These are phyloP conservation scores for Sicus ferrugineus DNA, from an alignment of 2,888 invertebrate genomes.

Conservation along the genomic window DNA sequence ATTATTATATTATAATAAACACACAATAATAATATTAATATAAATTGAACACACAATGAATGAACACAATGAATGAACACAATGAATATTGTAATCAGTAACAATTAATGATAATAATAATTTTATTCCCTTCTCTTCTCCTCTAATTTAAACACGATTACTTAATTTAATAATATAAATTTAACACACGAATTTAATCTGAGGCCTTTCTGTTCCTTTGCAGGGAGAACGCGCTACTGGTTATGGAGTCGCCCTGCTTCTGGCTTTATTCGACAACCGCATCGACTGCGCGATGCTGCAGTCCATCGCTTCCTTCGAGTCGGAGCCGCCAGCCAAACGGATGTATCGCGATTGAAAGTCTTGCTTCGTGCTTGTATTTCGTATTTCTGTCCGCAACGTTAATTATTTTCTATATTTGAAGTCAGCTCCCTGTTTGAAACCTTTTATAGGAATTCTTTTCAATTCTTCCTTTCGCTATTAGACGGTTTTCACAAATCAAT, in stretches of 20 bases:
- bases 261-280: slow-evolving; percentile 80
- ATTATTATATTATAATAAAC: not conserved
- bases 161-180: too few species aligned
- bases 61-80: too few species aligned
- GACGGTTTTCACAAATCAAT: slow-evolving; percentile 9
- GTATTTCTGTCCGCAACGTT: not conserved
- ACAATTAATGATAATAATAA: too few species aligned
- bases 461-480: not conserved
- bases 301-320: slow-evolving; percentile 63
- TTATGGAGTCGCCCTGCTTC: slow-evolving; percentile 83
- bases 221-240: slow-evolving; percentile 88
- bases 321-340: slow-evolving; percentile 62
- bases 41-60: too few species aligned
- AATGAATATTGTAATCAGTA: too few species aligned
- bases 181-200: too few species aligned
- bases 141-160: too few species aligned
- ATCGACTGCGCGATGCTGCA: slow-evolving; percentile 69
- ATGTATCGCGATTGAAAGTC: slow-evolving; percentile 58
- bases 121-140: too few species aligned
- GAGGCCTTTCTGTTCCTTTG: slow-evolving; percentile 35
- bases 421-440: slow-evolving; percentile 1
- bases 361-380: slow-evolving; percentile 31
- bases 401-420: not conserved
- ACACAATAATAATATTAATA: too few species aligned
- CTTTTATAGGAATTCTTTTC: not conserved